A percentile compares a stretch with the other conserved stretches of the same genome.
These are phyloP conservation scores for Tapirus terrestris DNA, from an alignment of 2,113 vertebrate genomes.

Conservation along the genomic window DNA sequence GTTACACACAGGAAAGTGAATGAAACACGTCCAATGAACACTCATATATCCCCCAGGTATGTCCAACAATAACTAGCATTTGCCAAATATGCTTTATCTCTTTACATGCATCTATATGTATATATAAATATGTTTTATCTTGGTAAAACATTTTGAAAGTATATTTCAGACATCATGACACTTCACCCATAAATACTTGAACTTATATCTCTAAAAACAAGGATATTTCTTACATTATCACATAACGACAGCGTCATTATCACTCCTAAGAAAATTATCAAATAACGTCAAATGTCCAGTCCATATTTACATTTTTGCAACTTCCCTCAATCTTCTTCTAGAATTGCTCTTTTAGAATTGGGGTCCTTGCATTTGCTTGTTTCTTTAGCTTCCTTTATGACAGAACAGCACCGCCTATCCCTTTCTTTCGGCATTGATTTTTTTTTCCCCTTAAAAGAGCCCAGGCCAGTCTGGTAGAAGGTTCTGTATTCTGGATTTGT, in stretches of 20 bases:
- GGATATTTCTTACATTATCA: neutral
- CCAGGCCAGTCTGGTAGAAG: neutral
- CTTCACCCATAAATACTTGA: neutral
- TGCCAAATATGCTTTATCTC: neutral
- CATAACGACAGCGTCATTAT: neutral
- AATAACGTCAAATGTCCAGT: accelerated
- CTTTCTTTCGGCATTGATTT: neutral
- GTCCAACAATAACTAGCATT: too few relatives aligned
- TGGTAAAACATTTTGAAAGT: neutral
- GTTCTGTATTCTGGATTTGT: neutral
- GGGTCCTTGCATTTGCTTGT: neutral
- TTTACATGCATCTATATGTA: too few relatives aligned
- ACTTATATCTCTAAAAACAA: neutral
- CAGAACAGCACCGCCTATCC: neutral
- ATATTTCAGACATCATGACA: neutral
- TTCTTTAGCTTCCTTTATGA: neutral
- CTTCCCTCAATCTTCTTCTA: neutral
- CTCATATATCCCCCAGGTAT: accelerated
- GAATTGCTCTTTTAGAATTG: neutral
- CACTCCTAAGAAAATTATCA: neutral
- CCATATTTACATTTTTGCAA: accelerated
- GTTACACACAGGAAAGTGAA: neutral
- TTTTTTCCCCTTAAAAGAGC: neutral
- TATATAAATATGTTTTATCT: neutral
- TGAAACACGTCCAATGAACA: neutral